Percentiles rank a stretch among this genome's conserved stretches.
Evolutionary conservation across 1,140 invertebrate genomes (phyloP).

Genomic region (Ostrea edulis): DNA sequence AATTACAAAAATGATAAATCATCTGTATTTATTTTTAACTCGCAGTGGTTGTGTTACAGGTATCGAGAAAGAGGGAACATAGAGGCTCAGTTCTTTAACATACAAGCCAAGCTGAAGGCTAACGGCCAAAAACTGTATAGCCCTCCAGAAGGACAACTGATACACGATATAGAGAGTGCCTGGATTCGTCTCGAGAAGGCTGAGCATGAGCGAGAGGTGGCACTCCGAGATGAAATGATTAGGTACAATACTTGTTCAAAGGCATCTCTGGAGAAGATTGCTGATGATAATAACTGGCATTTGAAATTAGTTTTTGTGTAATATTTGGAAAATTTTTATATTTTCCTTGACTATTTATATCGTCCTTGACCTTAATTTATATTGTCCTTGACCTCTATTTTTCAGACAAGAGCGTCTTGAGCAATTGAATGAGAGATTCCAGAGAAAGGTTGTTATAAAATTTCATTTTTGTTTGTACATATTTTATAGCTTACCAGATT

Average conservation of each 20-base stretch:
- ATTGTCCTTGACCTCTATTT: conserved; percentile 33
- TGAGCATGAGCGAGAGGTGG: conserved; percentile 96
- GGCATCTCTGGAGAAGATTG: too few species aligned
- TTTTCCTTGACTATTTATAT: too few species aligned
- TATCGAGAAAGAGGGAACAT: conserved; percentile 98
- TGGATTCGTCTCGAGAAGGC: conserved; percentile 96
- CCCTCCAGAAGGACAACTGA: conserved; percentile 90
- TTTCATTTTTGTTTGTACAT: too few species aligned
- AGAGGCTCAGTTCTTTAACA: conserved; percentile 97
- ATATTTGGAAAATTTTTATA: neutral
- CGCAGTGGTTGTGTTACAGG: conserved; percentile 78
- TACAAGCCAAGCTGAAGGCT: conserved; percentile 97
- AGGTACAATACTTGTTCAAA: conserved; percentile 76
- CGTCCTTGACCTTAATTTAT: neutral
- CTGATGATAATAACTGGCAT: too few species aligned
- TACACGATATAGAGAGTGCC: conserved; percentile 95
- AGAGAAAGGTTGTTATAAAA: neutral
- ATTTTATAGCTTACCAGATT: neutral
- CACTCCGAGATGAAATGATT: conserved; percentile 93
- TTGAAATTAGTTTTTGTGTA: neutral
- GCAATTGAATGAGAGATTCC: conserved; percentile 94
- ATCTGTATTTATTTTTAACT: neutral
- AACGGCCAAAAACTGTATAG: conserved; percentile 93
- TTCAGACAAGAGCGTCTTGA: conserved; percentile 92
- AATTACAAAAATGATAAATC: neutral